These are phyloP conservation scores for Lithobates pipiens DNA, from an alignment of 2,797 vertebrate species.

Conservation along the genomic window DNA sequence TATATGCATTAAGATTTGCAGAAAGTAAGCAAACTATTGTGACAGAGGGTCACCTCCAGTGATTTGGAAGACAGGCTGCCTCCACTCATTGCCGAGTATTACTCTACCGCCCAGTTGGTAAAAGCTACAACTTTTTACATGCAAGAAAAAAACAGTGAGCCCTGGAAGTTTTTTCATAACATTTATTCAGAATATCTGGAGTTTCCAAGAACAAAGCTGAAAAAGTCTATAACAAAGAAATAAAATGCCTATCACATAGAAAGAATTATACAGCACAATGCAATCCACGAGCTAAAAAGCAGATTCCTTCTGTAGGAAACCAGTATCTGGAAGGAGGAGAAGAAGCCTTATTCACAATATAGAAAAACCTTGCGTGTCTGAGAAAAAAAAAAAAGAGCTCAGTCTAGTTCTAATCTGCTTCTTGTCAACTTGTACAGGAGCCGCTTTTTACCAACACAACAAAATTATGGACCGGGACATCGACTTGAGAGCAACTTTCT, in stretches of 20 bases:
- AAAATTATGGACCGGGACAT: conserved; percentile 74
- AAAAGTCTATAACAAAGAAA: conserved; percentile 78
- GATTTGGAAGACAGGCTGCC: too few species aligned
- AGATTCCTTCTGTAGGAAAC: conserved; percentile 76
- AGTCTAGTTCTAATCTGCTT: conserved; percentile 68
- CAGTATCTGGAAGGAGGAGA: conserved; percentile 69
- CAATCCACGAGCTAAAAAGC: conserved; percentile 72
- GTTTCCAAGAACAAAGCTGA: conserved; percentile 81
- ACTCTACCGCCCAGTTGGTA: too few species aligned
- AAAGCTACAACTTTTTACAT: too few species aligned
- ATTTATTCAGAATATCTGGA: conserved; percentile 81
- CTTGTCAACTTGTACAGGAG: conserved; percentile 67
- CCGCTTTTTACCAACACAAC: conserved; percentile 66
- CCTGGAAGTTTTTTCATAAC: conserved; percentile 75
- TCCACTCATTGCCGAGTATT: too few species aligned
- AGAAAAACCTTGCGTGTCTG: conserved; percentile 74
- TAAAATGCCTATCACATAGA: conserved; percentile 78
- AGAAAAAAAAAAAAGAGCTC: conserved; percentile 70
- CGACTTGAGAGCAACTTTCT: conserved; percentile 72
- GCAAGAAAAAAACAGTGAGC: too few species aligned
- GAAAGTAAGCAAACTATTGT: too few species aligned
- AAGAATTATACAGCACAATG: conserved; percentile 83
- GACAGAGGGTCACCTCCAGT: too few species aligned
- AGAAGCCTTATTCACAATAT: conserved; percentile 75
- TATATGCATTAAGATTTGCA: too few species aligned